A percentile compares a stretch with the other conserved stretches of the same genome.
Conservation (phyloP, 1,140 invertebrate species). For the Drosophila kepulauana region DNA sequence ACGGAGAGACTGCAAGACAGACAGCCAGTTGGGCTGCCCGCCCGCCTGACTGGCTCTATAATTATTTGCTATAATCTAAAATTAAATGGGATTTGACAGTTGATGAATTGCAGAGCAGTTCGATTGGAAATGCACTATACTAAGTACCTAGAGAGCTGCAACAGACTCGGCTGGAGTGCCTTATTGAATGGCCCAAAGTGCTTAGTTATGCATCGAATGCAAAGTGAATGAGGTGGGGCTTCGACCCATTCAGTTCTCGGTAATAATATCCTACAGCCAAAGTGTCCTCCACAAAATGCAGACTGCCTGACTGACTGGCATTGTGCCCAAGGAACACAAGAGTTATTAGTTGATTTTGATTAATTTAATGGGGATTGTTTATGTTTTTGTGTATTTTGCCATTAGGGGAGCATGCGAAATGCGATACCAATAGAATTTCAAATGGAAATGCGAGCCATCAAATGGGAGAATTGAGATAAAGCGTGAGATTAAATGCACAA, state of each 20-base stretch:
- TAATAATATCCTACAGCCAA: conserved; percentile 16
- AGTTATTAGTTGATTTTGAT: conserved; percentile 38
- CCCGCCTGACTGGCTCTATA: conserved; percentile 46
- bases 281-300: conserved; percentile 18
- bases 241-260: background rate
- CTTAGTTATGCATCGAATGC: conserved; percentile 46
- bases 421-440: background rate
- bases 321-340: conserved; percentile 9
- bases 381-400: conserved; percentile 9
- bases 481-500: no score
- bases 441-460: background rate
- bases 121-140: conserved; percentile 65
- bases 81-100: conserved; percentile 80
- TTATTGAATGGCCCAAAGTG: conserved; percentile 33
- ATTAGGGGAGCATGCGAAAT: conserved; percentile 3
- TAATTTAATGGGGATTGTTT: conserved; percentile 46
- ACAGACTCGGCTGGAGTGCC: conserved; percentile 25
- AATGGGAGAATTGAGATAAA: no score
- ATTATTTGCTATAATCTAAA: conserved; percentile 81
- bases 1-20: no score
- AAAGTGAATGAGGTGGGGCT: conserved; percentile 20
- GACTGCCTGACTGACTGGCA: conserved; percentile 1
- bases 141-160: conserved; percentile 34
- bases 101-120: conserved; percentile 78
- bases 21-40: background rate